Evolutionary conservation across 2,888 invertebrate genomes (phyloP), one percentile per base, ranked within the genome.

Genomic region (Horisme vitalbata): DNA sequence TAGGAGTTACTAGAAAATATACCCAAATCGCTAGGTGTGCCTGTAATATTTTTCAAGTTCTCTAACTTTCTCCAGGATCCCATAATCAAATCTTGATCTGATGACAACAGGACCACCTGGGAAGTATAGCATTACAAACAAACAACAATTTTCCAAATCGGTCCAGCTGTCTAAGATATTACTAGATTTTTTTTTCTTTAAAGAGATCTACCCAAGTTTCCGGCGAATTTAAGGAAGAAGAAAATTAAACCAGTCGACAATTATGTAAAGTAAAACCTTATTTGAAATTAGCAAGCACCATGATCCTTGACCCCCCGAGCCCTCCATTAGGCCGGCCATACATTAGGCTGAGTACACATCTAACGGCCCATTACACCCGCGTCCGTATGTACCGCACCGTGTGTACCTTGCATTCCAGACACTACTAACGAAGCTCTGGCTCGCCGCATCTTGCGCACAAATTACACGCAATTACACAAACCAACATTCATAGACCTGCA

Each of bases 391-490:
- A n/a, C n/a, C 39, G 28, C 34, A 27, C 28, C 15, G 20, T 41
- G 34, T 24, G 20, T 41, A 26, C 26, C 51, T 38, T 50, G 38
- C 36, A 52, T 49, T 51, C 60, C 63, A 60, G 59, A 57, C 65
- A 59, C 60, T 60, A 61, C 71, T 67, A 71, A 68, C 76, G 67
- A 74, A 74, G 68, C 73, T 63, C 58, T 55, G 37, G 65, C 66
- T 55, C 54, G 57, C 68, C 64, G 59, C 71, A 71, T 69, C 78
- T 75, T 76, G 67, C 75, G 71, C 78, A 76, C 75, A 76, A 78
- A 81, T 74, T 71, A 75, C 73, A 68, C 57, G 68, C 75, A 46
- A 43, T 46, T 39, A 45, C 38, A 43, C 23, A 52, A 54, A 53
- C 77, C 72, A 69, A 10, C 36, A 3, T 33, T 38, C 27, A 18